Conservation (phyloP, 2,113 vertebrate species). For the Lanius ludovicianus region DNA sequence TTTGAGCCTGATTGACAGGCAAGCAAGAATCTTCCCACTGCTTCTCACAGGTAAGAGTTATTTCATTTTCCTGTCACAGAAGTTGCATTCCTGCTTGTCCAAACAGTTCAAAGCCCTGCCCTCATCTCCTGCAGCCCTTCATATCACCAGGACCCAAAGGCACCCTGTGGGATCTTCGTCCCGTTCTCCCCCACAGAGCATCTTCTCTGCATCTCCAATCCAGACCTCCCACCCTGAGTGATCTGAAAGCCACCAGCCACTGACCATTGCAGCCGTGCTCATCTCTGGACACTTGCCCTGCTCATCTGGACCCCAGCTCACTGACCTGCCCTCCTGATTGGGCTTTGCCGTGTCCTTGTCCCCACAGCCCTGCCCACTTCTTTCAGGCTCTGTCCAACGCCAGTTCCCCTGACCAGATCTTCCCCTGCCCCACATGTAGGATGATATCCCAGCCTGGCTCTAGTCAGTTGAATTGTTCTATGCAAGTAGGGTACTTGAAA, state of each 20-base stretch:
- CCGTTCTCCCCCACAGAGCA: accelerated
- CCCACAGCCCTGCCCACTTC: background rate
- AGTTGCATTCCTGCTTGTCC: background rate
- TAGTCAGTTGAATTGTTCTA: background rate
- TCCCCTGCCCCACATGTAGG: background rate
- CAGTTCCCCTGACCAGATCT: accelerated
- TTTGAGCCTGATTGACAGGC: background rate
- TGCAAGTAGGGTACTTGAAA: background rate
- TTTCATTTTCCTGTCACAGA: background rate
- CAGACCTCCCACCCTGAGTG: background rate
- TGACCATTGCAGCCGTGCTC: accelerated
- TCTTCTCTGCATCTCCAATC: background rate
- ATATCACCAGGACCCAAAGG: background rate
- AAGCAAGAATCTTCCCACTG: background rate
- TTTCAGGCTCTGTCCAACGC: accelerated
- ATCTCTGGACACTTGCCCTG: background rate
- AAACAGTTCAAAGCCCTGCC: background rate
- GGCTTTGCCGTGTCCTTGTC: background rate
- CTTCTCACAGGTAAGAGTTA: background rate
- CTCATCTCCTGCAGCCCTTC: background rate
- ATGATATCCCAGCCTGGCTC: background rate
- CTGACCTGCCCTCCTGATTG: background rate
- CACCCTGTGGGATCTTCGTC: accelerated
- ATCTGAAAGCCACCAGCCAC: accelerated
- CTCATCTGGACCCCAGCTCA: accelerated